A percentile compares a stretch with the other conserved stretches of the same genome.
phyloP scores from a whole-genome alignment of 2,888 invertebrate genomes.

The Coenonympha glycerion region DNA sequence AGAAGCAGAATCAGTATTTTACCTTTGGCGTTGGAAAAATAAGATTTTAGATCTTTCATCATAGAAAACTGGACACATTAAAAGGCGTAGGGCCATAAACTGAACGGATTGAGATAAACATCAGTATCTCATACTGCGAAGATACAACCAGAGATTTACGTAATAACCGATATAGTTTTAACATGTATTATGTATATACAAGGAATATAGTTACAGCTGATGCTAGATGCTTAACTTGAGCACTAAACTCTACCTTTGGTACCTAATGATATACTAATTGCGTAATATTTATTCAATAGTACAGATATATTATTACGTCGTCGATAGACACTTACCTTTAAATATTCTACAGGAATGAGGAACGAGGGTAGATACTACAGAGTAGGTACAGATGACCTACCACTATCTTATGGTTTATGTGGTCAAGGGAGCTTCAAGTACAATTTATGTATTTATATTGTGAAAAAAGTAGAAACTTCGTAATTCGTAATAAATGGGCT shows the following conservation, averaged over 20 bases:
- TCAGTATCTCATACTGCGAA: conserved; percentile 21
- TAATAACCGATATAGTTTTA: conserved; percentile 12
- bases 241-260: not conserved
- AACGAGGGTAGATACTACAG: too few relatives aligned
- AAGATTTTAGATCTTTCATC: not conserved
- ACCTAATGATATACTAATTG: too few relatives aligned
- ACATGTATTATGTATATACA: conserved; percentile 1
- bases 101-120: conserved; percentile 25
- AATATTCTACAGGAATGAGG: too few relatives aligned
- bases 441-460: too few relatives aligned
- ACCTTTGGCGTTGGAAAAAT: too few relatives aligned
- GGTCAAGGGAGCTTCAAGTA: too few relatives aligned
- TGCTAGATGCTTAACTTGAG: conserved; percentile 2
- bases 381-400: too few relatives aligned
- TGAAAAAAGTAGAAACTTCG: too few relatives aligned
- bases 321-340: too few relatives aligned
- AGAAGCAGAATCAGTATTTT: too few relatives aligned
- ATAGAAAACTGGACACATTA: conserved; percentile 12
- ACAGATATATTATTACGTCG: not conserved
- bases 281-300: not conserved
- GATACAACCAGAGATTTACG: conserved; percentile 19
- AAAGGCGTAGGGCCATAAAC: conserved; percentile 13
- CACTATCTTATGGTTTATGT: too few relatives aligned
- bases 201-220: conserved; percentile 9
- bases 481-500: too few relatives aligned